A percentile compares a stretch with the other conserved stretches of the same genome.
Evolutionary conservation across 2,113 vertebrate genomes (phyloP).

Genomic region (Pseudopipra pipra): DNA sequence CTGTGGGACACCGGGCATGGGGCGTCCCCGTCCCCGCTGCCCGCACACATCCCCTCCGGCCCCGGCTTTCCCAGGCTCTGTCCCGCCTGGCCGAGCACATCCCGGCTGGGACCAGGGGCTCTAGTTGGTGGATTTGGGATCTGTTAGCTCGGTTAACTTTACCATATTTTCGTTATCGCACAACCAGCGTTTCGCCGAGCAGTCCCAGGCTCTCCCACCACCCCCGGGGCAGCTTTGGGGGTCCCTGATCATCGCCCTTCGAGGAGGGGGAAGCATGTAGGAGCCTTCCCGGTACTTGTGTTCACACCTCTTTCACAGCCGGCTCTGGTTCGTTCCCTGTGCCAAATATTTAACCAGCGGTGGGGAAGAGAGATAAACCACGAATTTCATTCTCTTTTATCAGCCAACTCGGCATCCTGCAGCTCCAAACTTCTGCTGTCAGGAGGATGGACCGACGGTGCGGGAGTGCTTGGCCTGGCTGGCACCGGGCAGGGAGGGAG

Average conservation of each 20-base stretch:
- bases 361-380: background rate
- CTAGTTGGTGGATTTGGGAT: rapidly evolving
- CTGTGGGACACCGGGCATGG: background rate
- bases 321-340: background rate
- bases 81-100: background rate
- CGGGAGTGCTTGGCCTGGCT: background rate
- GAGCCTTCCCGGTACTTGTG: background rate
- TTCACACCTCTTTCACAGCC: background rate
- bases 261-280: rapidly evolving
- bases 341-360: background rate
- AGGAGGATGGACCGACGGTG: background rate
- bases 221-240: background rate
- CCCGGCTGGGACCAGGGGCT: background rate
- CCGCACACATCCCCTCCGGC: background rate
- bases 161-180: rapidly evolving
- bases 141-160: background rate
- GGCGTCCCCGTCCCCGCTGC: background rate
- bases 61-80: background rate
- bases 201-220: no score
- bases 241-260: background rate
- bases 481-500: background rate
- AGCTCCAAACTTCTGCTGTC: background rate
- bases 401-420: background rate
- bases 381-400: rapidly evolving
- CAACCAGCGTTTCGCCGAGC: no score